Conservation (phyloP, 2,113 vertebrate species). For the Gadus macrocephalus region DNA sequence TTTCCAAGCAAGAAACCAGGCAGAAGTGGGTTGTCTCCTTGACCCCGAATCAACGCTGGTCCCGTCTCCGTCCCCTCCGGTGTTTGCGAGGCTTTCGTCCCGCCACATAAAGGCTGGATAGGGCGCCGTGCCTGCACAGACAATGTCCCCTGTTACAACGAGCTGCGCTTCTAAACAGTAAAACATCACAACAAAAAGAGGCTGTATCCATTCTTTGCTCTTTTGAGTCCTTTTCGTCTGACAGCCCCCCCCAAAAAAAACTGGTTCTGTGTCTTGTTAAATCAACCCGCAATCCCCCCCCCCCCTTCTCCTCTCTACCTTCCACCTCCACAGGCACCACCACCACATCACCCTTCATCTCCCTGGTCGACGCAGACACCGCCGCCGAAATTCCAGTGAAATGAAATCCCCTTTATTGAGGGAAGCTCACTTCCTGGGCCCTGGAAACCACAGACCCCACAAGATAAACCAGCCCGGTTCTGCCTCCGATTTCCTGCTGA, state of each 20-base stretch:
- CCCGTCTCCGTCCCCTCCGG: conserved; percentile 39
- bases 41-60: conserved; percentile 31
- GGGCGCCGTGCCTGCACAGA: conserved; percentile 11
- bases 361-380: conserved; percentile 20
- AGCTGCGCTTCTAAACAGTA: background rate
- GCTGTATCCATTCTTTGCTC: background rate
- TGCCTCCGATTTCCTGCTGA: background rate
- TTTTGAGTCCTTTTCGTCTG: no score
- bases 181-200: conserved; percentile 34
- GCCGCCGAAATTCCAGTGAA: conserved; percentile 52
- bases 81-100: conserved; percentile 37
- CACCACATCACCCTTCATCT: conserved; percentile 33
- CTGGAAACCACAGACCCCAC: conserved; percentile 44
- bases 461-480: conserved; percentile 8
- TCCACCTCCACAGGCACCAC: background rate
- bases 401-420: conserved; percentile 53
- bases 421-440: conserved; percentile 59
- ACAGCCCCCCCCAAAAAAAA: no score
- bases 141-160: no score
- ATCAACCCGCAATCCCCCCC: no score
- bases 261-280: no score
- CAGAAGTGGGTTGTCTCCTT: conserved; percentile 47
- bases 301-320: background rate
- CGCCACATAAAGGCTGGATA: conserved; percentile 26
- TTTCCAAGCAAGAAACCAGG: conserved; percentile 54